Evolutionary conservation across 2,888 invertebrate species (phyloP).

Genomic region (Rotaria socialis): DNA sequence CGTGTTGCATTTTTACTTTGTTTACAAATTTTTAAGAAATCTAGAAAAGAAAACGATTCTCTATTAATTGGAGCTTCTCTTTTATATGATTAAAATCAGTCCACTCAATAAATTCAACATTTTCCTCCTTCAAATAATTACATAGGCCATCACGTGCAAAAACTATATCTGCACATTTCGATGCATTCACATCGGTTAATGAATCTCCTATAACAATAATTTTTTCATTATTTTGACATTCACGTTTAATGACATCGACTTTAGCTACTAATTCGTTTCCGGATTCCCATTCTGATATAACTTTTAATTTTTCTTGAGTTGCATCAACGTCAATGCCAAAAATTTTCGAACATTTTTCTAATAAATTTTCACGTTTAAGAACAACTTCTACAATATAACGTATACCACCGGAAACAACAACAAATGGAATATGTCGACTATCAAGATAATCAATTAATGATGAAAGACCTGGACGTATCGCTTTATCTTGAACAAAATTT

Average conservation of each 20-base stretch:
- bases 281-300: background rate
- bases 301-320: background rate
- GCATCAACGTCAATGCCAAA: background rate
- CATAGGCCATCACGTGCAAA: background rate
- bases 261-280: background rate
- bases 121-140: background rate
- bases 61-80: no score
- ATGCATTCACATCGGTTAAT: background rate
- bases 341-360: background rate
- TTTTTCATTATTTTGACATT: slow-evolving; percentile 38
- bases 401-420: background rate
- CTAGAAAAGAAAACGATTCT: no score
- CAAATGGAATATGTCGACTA: background rate
- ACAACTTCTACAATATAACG: background rate
- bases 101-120: background rate
- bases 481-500: background rate
- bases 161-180: background rate
- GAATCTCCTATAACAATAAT: slow-evolving; percentile 7
- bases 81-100: background rate
- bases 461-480: background rate
- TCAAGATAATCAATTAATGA: background rate
- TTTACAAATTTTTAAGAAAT: no score
- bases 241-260: slow-evolving; percentile 37
- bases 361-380: slow-evolving; percentile 6
- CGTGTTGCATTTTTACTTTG: background rate